phyloP scores from a whole-genome alignment of 2,888 invertebrate genomes.

The Diloba caeruleocephala region DNA sequence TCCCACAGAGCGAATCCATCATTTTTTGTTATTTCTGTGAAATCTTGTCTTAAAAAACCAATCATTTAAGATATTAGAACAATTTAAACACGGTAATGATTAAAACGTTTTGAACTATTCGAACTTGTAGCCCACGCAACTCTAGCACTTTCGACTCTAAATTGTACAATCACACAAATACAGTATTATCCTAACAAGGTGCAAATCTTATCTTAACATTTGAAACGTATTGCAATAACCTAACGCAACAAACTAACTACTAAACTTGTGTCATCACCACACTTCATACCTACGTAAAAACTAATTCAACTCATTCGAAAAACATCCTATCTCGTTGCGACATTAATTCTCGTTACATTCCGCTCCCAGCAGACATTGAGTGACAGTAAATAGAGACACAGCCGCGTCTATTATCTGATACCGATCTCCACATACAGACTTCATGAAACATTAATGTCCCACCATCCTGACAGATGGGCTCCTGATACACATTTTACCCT shows the following conservation, averaged over 20 bases:
- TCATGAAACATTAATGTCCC: constrained; percentile 85
- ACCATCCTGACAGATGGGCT: constrained; percentile 78
- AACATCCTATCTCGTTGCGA: constrained; percentile 42
- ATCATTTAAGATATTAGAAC: too few relatives aligned
- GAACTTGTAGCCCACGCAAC: too few relatives aligned
- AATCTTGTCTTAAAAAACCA: too few relatives aligned
- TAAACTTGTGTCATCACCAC: neutral
- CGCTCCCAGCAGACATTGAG: constrained; percentile 71
- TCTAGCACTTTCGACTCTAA: too few relatives aligned
- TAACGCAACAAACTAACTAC: neutral
- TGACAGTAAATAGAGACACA: constrained; percentile 77
- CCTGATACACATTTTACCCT: constrained; percentile 69
- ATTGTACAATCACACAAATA: too few relatives aligned
- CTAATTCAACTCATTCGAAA: constrained; percentile 47
- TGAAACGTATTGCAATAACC: neutral
- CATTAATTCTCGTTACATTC: constrained; percentile 53
- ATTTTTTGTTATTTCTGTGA: too few relatives aligned
- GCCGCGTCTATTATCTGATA: constrained; percentile 87
- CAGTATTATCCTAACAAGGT: too few relatives aligned
- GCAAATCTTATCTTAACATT: too few relatives aligned
- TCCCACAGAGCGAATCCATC: too few relatives aligned
- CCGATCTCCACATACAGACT: constrained; percentile 77
- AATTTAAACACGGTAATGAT: too few relatives aligned
- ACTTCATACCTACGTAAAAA: constrained; percentile 14
- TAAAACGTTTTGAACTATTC: too few relatives aligned